These are phyloP conservation scores for Ophioninae sp. DNA, from an alignment of 2,888 invertebrate genomes.

Conservation along the genomic window DNA sequence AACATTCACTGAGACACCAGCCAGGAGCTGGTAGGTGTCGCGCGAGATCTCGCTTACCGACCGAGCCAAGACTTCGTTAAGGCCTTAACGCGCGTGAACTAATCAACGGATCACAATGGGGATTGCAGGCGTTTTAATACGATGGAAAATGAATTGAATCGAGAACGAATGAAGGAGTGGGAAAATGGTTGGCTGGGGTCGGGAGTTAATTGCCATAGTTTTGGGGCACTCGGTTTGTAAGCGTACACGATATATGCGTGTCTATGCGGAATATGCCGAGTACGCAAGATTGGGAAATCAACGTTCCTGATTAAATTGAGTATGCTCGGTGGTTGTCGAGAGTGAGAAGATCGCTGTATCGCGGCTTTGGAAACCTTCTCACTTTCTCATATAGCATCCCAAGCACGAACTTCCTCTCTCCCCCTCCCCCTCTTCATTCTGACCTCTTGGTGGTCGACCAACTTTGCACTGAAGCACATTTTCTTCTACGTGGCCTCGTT, in stretches of 20 bases:
- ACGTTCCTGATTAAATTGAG: conserved; percentile 46
- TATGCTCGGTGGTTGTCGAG: conserved; percentile 31
- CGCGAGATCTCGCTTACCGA: too few relatives aligned
- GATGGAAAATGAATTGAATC: conserved; percentile 10
- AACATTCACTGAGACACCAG: too few relatives aligned
- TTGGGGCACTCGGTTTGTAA: conserved; percentile 1
- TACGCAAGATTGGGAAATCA: conserved; percentile 16
- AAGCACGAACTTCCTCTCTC: conserved; percentile 16
- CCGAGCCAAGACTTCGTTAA: too few relatives aligned
- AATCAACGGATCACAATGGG: not conserved
- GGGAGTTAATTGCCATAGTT: conserved; percentile 24
- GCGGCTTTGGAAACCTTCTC: conserved; percentile 20
- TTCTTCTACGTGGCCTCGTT: conserved; percentile 1
- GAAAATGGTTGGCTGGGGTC: not conserved
- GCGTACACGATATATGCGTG: not conserved
- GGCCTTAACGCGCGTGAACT: not conserved
- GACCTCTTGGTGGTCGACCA: conserved; percentile 3
- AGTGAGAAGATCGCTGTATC: conserved; percentile 29
- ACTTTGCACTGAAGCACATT: conserved; percentile 15
- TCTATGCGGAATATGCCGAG: conserved; percentile 13
- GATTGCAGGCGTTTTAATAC: not conserved
- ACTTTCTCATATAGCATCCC: conserved; percentile 35
- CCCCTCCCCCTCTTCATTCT: conserved; percentile 7
- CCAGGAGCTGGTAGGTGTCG: too few relatives aligned
- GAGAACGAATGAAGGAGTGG: not conserved